Percentiles rank a stretch among this genome's conserved stretches.
phyloP scores from a whole-genome alignment of 2,888 invertebrate genomes.

The Euplagia quadripunctaria region DNA sequence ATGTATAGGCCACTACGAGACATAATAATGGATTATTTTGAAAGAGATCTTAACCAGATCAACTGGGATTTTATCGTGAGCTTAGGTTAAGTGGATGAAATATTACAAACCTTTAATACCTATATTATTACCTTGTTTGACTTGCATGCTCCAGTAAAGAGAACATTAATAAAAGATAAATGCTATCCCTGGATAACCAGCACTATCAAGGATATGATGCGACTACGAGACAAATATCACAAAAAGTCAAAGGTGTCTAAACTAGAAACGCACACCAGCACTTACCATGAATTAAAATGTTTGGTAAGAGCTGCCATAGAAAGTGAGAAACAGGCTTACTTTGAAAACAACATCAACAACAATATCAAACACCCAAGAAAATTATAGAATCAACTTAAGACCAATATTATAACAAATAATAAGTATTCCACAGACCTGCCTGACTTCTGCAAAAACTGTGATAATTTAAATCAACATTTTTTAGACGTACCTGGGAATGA shows the following conservation, averaged over 20 bases:
- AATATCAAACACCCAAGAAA: neutral
- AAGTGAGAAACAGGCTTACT: no score
- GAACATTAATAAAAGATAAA: neutral
- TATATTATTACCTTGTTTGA: neutral
- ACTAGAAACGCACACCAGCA: neutral
- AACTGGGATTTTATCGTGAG: neutral
- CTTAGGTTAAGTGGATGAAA: neutral
- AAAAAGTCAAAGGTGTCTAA: neutral
- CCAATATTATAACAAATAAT: neutral
- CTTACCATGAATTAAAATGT: no score
- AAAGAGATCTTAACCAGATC: neutral
- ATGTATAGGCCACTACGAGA: neutral
- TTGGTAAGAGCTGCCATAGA: no score
- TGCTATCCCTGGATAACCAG: neutral
- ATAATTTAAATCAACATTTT: neutral
- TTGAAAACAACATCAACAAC: neutral
- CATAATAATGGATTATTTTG: neutral
- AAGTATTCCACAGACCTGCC: neutral
- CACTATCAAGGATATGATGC: neutral
- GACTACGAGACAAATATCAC: neutral
- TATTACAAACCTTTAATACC: neutral
- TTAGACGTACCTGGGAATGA: neutral
- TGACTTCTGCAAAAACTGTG: neutral
- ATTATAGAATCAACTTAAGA: neutral
- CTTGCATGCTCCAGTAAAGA: neutral